Evolutionary conservation across 2,113 vertebrate species (phyloP).

Genomic region (Cricetomys ansorgei): DNA sequence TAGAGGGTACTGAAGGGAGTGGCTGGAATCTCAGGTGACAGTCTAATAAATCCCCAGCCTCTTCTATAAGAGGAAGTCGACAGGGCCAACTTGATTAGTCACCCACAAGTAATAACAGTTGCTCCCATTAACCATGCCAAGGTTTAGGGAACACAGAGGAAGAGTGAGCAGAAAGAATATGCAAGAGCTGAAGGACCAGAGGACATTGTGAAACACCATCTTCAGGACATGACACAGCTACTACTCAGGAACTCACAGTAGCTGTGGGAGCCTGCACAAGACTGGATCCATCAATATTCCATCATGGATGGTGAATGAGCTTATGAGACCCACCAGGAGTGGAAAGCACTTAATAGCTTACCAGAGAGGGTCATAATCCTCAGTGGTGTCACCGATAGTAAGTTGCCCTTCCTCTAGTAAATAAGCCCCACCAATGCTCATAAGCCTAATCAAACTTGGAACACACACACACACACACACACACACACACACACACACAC

Average conservation of each 20-base stretch:
- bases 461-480: neutral
- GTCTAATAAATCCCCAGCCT: no score
- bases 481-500: no score
- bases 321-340: neutral
- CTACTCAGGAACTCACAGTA: neutral
- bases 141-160: neutral
- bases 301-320: neutral
- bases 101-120: neutral
- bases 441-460: neutral
- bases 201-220: fast-evolving
- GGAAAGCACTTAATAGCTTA: neutral
- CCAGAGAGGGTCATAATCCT: neutral
- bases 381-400: neutral
- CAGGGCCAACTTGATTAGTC: no score
- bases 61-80: neutral
- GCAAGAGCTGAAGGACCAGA: no score
- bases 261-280: neutral
- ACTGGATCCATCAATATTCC: neutral
- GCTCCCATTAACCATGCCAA: no score
- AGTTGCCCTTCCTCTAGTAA: neutral
- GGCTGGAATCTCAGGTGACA: no score
- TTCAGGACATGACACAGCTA: neutral
- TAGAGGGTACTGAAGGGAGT: neutral
- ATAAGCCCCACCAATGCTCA: neutral
- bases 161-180: neutral